phyloP scores from a whole-genome alignment of 2,888 invertebrate genomes.

The Tiliacea aurago region DNA sequence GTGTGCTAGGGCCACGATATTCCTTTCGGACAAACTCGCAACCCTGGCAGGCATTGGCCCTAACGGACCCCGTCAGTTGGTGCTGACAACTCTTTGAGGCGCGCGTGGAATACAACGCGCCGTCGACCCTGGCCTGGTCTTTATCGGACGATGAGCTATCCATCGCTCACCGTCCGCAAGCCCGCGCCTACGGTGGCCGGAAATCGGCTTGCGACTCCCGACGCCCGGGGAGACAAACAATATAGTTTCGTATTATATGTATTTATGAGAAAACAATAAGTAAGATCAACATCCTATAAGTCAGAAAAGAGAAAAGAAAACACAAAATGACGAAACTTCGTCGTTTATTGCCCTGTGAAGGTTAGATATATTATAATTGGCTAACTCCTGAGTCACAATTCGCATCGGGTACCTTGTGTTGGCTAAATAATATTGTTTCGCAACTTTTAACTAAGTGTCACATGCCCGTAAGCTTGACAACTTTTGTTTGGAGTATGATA shows the following conservation, averaged over 20 bases:
- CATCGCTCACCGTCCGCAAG: too few species aligned
- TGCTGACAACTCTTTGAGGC: too few species aligned
- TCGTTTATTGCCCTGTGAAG: conserved; percentile 30
- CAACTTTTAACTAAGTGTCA: conserved; percentile 39
- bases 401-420: conserved; percentile 21
- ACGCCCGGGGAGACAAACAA: too few species aligned
- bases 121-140: too few species aligned
- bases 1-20: too few species aligned
- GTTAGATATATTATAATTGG: conserved; percentile 47
- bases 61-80: too few species aligned
- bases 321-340: conserved; percentile 48
- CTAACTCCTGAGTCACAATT: conserved; percentile 51
- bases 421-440: conserved; percentile 35
- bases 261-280: conserved; percentile 35
- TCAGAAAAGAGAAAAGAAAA: conserved; percentile 25
- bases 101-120: too few species aligned
- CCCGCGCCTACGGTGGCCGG: too few species aligned
- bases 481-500: conserved; percentile 13
- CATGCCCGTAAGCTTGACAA: conserved; percentile 16
- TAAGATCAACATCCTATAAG: conserved; percentile 23
- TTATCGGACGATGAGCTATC: too few species aligned
- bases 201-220: too few species aligned
- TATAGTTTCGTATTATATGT: not conserved
- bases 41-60: too few species aligned
- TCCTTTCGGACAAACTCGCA: too few species aligned